Base-by-base conservation (phyloP, 1,140 invertebrate genomes). In the Zaprionus camerounensis region DNA sequence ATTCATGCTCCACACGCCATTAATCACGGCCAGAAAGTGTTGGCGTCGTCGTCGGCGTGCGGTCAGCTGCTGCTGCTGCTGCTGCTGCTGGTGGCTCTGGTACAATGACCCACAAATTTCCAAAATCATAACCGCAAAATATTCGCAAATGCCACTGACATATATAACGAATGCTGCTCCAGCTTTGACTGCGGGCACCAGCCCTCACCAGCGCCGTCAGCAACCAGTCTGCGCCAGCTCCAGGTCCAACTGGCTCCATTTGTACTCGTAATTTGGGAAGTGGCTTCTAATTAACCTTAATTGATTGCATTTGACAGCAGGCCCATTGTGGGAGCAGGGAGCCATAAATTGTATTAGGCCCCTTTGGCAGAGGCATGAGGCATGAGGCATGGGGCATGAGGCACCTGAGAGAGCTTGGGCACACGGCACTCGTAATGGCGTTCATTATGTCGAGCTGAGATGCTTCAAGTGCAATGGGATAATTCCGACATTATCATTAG, bases 261-360 rank as follows among this genome's bases (percentile, higher is more conserved):
- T 74, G 72, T 75, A 62, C 24, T 74, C 63, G 84, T 87, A 88
- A 87, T 87, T 87, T 84, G 84, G 84, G 84, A 87, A 87, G 84
- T 87, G 84, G 85, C 81, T 76, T 74, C 82, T 83, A 88, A 87
- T 87, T 87, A 87, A 87, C 84, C 84, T 84, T 87, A 88, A 87
- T 87, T 84, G 81, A 87, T 88, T 87, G 84, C 84, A 78, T 88
- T 87, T 87, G 84, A 84, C 84, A 78, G 74, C 68, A 78, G 61
- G 49, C 20, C 59, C n/a, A 64, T 88, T 75, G 84, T 87, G 84
- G 81, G 84, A 81, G 84, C 63, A 46, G 78, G 61, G 11, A 56
- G 26, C 53, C 78, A 58, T 82, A 76, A 87, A 81, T 69, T 78
- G 63, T 74, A 87, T 73, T 67, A 87, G 36, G 38, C 38, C 15